These are phyloP conservation scores for Ammodramus savannarum DNA, from an alignment of 2,113 vertebrate species.

Conservation along the genomic window DNA sequence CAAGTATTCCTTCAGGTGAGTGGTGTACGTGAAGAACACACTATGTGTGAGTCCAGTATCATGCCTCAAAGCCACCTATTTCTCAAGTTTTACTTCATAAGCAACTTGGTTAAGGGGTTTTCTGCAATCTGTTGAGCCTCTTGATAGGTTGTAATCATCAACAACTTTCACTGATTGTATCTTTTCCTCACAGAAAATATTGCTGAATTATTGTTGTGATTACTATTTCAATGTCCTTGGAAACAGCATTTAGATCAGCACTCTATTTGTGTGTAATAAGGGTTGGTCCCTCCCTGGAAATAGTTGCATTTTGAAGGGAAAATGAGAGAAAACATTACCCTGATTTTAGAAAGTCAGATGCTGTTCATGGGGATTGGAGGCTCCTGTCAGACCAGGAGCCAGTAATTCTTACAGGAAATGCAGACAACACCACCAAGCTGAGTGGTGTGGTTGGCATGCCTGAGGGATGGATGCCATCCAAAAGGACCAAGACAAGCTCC, in stretches of 20 bases:
- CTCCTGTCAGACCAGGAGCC: not conserved
- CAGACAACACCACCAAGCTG: not conserved
- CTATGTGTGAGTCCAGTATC: not conserved
- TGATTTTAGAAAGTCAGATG: not conserved
- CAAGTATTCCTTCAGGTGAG: not conserved
- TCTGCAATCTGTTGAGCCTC: not conserved
- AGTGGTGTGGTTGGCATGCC: accelerated
- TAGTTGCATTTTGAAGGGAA: not conserved
- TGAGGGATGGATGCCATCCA: not conserved
- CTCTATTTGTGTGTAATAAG: not conserved
- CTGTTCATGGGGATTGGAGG: no score
- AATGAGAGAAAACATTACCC: not conserved
- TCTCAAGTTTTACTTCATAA: not conserved
- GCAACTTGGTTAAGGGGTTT: not conserved
- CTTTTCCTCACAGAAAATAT: not conserved
- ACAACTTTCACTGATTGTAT: not conserved
- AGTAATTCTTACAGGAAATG: not conserved
- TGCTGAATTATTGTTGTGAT: not conserved
- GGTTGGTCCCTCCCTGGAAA: not conserved
- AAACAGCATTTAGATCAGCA: not conserved
- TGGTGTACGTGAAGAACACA: not conserved
- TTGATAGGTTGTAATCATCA: not conserved
- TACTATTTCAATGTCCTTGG: not conserved
- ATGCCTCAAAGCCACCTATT: not conserved
- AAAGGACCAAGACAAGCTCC: not conserved